Evolutionary conservation across 2,797 vertebrate species (phyloP), one percentile per base, ranked within the genome.

Genomic region (Smutsia gigantea): DNA sequence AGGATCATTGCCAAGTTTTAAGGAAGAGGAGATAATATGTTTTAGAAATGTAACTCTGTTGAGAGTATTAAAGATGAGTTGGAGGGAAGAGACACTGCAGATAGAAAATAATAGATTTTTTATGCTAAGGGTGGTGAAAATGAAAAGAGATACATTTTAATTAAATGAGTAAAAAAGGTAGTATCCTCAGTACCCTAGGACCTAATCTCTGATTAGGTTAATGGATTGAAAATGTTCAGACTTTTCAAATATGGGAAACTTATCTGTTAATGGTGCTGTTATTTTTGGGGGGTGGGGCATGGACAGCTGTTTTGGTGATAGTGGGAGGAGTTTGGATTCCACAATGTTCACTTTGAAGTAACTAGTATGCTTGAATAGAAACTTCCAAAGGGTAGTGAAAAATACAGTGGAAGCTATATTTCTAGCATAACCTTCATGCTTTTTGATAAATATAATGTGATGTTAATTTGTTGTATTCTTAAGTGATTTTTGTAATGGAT

Each of bases 391-490:
- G 42, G 12, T 23, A 61, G 21, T 91, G 78, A 95, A 51, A 78
- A 88, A 83, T 90, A 72, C 1, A 86, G 19, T 72, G 92, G 53
- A 82, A 90, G 37, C 61, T 17, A 1, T 89, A 83, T 77, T 93
- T 92, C 39, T 84, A 87, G 37, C 5, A 39, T 71, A 34, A 21
- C 18, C 68, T 57, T 92, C 75, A 69, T 89, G 29, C 66, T 55
- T 96, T 93, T 75, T 90, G 8, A 69, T 66, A 27, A 89, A 72
- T 92, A 90, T 90, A 95, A 89, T 92, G 64, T 69, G 84, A 25
- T 94, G 7, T 82, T n/a, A 86, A 81, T 96, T 86, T 95, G 31
- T 27, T 92, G 0, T 77, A 51, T 83, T 81, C 34, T 69, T 39
- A 87, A 92, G 12, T 87, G 64, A 85, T 71, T 96, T 93, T 97